A percentile compares a stretch with the other conserved stretches of the same genome.
phyloP scores from a whole-genome alignment of 2,113 vertebrate species.

The Antennarius striatus region DNA sequence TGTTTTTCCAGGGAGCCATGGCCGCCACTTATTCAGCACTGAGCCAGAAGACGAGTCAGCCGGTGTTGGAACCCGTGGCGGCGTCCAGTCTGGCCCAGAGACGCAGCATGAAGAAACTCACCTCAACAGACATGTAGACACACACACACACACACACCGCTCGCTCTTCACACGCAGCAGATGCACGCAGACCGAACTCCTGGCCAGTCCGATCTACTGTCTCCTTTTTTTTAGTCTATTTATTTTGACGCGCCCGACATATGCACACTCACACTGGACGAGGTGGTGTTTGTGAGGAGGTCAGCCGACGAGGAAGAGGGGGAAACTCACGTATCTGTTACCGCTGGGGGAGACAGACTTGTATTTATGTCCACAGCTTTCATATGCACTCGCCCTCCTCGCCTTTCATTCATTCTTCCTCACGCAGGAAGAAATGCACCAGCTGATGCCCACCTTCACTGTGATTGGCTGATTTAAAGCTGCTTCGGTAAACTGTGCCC shows the following conservation, averaged over 20 bases:
- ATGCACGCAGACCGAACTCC: constrained; percentile 40
- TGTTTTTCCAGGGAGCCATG: constrained; percentile 85
- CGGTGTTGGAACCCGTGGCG: constrained; percentile 93
- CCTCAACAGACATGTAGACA: constrained; percentile 93
- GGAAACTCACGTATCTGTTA: constrained; percentile 66
- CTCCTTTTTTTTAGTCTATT: constrained; percentile 62
- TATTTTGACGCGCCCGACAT: constrained; percentile 60
- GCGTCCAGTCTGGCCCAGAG: constrained; percentile 96
- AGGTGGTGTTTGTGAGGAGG: constrained; percentile 41
- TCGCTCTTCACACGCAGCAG: constrained; percentile 19
- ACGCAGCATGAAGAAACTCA: constrained; percentile 96
- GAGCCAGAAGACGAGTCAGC: constrained; percentile 93
- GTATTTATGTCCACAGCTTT: constrained; percentile 76
- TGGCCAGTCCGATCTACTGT: constrained; percentile 64
- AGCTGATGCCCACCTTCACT: constrained; percentile 82
- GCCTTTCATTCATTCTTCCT: constrained; percentile 74
- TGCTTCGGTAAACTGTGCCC: constrained; percentile 79
- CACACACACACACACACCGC: constrained; percentile 18
- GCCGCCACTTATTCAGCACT: constrained; percentile 92
- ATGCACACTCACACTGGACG: constrained; percentile 49
- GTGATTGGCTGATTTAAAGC: constrained; percentile 81
- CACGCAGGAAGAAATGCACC: constrained; percentile 70
- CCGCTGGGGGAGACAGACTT: constrained; percentile 71
- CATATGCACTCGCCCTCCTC: constrained; percentile 75
- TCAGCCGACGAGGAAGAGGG: constrained; percentile 52